Percentiles rank a stretch among this genome's conserved stretches.
Conservation (phyloP, 2,888 invertebrate species). For the Phengaris arion region DNA sequence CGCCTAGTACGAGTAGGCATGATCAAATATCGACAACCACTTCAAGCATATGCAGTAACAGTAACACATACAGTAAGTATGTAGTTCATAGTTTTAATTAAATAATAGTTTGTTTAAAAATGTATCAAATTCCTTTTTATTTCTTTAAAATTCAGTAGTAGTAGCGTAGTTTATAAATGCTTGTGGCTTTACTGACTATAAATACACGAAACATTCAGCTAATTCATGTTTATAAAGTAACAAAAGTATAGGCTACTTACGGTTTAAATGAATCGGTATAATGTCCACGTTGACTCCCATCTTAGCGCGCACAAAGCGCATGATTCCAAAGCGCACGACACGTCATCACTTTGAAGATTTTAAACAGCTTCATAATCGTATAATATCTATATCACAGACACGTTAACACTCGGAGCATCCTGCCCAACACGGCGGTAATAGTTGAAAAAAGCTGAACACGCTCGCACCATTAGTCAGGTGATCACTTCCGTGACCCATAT, state of each 20-base stretch:
- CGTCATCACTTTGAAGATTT: background rate
- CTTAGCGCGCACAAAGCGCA: background rate
- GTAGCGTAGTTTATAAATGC: background rate
- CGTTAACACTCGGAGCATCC: background rate
- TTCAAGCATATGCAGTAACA: too few species aligned
- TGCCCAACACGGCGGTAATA: background rate
- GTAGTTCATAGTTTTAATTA: too few species aligned
- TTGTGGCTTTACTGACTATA: background rate
- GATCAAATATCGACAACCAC: too few species aligned
- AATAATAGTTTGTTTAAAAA: too few species aligned
- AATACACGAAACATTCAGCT: background rate
- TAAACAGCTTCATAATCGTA: background rate
- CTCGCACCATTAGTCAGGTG: constrained; percentile 26
- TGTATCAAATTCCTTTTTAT: background rate
- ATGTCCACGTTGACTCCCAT: constrained; percentile 1
- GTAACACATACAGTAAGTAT: too few species aligned
- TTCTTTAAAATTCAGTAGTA: background rate
- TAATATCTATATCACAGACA: background rate
- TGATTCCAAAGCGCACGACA: background rate
- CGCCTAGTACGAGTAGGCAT: too few species aligned
- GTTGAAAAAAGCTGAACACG: constrained; percentile 11
- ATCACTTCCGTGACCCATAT: constrained; percentile 50
- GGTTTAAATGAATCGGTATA: background rate
- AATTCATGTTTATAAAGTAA: background rate
- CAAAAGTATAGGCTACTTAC: constrained; percentile 3